Evolutionary conservation across 2,888 invertebrate genomes (phyloP), one percentile per base, ranked within the genome.

Genomic region (Pseudococcus longispinus): DNA sequence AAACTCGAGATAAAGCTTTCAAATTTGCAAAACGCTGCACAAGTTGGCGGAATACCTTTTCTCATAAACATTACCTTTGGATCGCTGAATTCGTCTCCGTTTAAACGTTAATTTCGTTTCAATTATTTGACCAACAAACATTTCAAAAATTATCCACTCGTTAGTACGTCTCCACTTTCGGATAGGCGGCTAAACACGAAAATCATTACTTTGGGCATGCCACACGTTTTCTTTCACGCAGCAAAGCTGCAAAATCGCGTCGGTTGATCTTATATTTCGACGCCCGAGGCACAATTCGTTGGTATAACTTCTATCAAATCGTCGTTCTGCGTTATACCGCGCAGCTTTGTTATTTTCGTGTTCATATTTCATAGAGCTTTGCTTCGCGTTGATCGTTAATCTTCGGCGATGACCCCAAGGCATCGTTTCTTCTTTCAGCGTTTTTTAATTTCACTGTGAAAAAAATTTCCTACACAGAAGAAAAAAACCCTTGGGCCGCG

Each of bases 361-460:
- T 65, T 26, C 65, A 65, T 65, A 65, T 65, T 65, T 65, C 65
- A 65, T 13, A 51, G 5, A n/a, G 65, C 15, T 23, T 65, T 65
- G 65, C 13, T 26, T 2, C 8, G 26, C 23, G 65, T 65, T 65
- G 65, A 65, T 65, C 65, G 65, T 65, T 65, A 65, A 65, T 65
- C 65, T 65, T 65, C 65, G 65, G 26, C 65, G 65, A 65, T 65
- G 65, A 65, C 65, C 65, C 65, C 23, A 13, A 65, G 65, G 65
- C 65, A 26, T 65, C 23, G 65, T 26, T 65, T 26, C 13, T 26
- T 65, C 20, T 20, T 20, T 3, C 55, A 2, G 9, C 20, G n/a
- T 65, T 65, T 65, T 37, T 65, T 65, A 65, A 65, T 65, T 65
- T 65, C 65, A 26, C 26, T 8, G 1, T 1, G 65, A 9, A 26